Conservation (phyloP, 2,888 invertebrate species). For the Endomychus coccineus region DNA sequence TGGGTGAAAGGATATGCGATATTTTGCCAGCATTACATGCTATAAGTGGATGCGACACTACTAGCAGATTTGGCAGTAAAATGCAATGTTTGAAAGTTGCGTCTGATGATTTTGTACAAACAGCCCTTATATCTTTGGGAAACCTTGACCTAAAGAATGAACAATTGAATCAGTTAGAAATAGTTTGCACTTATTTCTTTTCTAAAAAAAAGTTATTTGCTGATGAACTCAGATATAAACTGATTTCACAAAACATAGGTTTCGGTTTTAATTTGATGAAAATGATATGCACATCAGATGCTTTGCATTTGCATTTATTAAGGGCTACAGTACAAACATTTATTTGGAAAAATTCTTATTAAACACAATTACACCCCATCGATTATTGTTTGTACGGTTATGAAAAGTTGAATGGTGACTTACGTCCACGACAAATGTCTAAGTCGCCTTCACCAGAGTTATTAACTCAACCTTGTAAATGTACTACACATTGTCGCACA, state of each 20-base stretch:
- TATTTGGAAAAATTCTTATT: too few relatives aligned
- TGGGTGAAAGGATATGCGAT: slow-evolving; percentile 23
- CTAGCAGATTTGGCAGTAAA: slow-evolving; percentile 19
- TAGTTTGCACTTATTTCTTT: slow-evolving; percentile 22
- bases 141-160: slow-evolving; percentile 20
- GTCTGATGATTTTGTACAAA: slow-evolving; percentile 23
- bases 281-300: slow-evolving; percentile 26
- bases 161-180: slow-evolving; percentile 22
- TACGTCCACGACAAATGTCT: slow-evolving; percentile 7
- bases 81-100: slow-evolving; percentile 19
- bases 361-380: too few relatives aligned
- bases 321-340: slow-evolving; percentile 26
- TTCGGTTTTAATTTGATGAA: slow-evolving; percentile 19
- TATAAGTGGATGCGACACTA: slow-evolving; percentile 20
- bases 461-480: slow-evolving; percentile 2
- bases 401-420: too few relatives aligned
- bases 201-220: too few relatives aligned
- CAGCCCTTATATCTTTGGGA: slow-evolving; percentile 20
- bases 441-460: neutral
- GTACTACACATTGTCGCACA: slow-evolving; percentile 6
- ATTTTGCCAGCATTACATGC: slow-evolving; percentile 28
- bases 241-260: slow-evolving; percentile 24
- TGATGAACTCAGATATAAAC: slow-evolving; percentile 22
- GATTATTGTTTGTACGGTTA: too few relatives aligned
- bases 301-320: slow-evolving; percentile 24